Conservation (phyloP, 2,797 vertebrate species). For the Thunnus albacares region DNA sequence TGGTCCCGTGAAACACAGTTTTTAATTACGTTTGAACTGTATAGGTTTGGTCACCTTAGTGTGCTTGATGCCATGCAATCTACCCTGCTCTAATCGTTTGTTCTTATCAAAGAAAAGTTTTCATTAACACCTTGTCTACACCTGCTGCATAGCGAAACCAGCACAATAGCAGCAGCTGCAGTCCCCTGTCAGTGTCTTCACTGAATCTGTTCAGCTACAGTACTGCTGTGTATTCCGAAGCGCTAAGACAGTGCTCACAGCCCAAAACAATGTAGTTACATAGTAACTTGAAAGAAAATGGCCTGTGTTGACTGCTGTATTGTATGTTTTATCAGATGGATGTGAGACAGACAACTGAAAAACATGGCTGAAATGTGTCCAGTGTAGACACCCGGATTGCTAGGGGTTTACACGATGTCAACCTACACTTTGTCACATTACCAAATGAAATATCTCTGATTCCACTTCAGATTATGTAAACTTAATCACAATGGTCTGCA, state of each 20-base stretch:
- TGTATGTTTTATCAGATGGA: not conserved
- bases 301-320: not conserved
- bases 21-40: constrained; percentile 34
- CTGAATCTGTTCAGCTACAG: not conserved
- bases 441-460: not conserved
- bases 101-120: constrained; percentile 57
- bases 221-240: not conserved
- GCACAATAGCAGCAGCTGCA: constrained; percentile 25
- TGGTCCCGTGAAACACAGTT: constrained; percentile 7
- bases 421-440: not conserved
- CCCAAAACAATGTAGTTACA: not conserved
- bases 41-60: constrained; percentile 46
- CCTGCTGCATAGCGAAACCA: constrained; percentile 34
- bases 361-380: not conserved
- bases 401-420: not conserved
- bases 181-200: not conserved
- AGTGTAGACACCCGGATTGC: not conserved
- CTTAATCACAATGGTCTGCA: not conserved
- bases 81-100: constrained; percentile 34
- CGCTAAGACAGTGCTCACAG: constrained; percentile 17
- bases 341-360: not conserved
- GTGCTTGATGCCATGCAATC: constrained; percentile 56
- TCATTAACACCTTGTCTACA: constrained; percentile 42
- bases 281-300: not conserved
- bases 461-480: not conserved